Evolutionary conservation across 2,113 vertebrate species (phyloP).

Genomic region (Xiphophorus couchianus): DNA sequence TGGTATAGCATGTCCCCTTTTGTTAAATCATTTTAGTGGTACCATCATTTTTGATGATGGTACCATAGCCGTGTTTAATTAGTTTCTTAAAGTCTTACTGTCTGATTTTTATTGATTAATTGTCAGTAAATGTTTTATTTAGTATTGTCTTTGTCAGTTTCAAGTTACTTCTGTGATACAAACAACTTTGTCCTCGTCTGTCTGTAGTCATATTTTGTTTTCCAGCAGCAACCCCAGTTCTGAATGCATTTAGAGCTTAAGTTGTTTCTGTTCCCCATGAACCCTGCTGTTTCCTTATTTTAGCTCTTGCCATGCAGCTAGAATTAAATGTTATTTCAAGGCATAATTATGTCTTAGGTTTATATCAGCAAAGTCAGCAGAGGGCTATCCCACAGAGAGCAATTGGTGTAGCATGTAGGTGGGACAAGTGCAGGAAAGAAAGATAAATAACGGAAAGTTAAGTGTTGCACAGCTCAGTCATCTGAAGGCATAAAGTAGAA

Average conservation of each 20-base stretch:
- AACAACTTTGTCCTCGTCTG: too few species aligned
- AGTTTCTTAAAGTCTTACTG: too few species aligned
- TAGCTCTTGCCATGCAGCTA: conserved; percentile 16
- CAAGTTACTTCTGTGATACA: too few species aligned
- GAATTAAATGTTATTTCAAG: conserved; percentile 23
- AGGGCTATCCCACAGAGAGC: conserved; percentile 7
- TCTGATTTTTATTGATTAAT: too few species aligned
- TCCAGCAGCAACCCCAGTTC: background rate
- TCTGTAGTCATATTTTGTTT: background rate
- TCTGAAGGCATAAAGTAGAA: background rate
- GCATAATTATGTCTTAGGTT: conserved; percentile 30
- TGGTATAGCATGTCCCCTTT: too few species aligned
- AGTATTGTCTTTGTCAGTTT: too few species aligned
- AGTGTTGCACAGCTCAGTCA: too few species aligned
- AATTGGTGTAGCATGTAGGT: conserved; percentile 3
- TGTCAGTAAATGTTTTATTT: too few species aligned
- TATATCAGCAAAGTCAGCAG: conserved; percentile 23
- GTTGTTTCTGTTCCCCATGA: background rate
- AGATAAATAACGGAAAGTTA: background rate
- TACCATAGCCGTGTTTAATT: too few species aligned
- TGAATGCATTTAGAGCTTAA: background rate
- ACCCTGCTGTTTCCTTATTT: conserved; percentile 10
- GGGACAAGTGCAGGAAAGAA: conserved; percentile 7
- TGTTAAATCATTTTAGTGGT: too few species aligned
- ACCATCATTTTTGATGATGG: too few species aligned